These are phyloP conservation scores for Cavia porcellus DNA, from an alignment of 2,113 vertebrate genomes.

Conservation along the genomic window DNA sequence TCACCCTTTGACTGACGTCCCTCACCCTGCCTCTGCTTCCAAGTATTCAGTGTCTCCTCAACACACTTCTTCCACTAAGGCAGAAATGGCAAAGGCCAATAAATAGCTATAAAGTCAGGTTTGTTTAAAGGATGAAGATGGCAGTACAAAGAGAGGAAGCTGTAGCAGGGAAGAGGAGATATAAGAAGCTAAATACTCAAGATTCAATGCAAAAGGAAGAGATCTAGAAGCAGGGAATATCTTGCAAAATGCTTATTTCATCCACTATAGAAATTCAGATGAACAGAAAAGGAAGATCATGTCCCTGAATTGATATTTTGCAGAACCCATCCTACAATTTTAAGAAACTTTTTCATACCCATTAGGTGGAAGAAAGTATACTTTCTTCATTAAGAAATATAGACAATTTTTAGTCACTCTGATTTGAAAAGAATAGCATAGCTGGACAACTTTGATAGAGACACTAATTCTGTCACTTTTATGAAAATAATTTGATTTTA, in stretches of 20 bases:
- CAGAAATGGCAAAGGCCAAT: neutral
- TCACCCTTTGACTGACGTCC: neutral
- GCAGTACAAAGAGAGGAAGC: neutral
- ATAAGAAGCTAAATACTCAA: neutral
- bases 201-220: neutral
- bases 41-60: neutral
- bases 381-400: neutral
- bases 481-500: constrained; percentile 26
- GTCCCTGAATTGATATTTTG: neutral
- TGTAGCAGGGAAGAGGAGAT: neutral
- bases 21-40: neutral
- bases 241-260: accelerated
- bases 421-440: neutral
- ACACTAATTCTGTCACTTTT: neutral
- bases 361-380: neutral
- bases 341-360: neutral
- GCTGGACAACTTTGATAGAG: neutral
- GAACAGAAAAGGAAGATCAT: neutral
- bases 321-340: neutral
- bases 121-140: neutral
- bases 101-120: neutral
- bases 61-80: neutral
- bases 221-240: accelerated
- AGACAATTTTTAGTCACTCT: neutral
- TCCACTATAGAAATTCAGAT: neutral